Evolutionary conservation across 2,797 vertebrate species (phyloP).

Genomic region (Zenarchopterus dispar): DNA sequence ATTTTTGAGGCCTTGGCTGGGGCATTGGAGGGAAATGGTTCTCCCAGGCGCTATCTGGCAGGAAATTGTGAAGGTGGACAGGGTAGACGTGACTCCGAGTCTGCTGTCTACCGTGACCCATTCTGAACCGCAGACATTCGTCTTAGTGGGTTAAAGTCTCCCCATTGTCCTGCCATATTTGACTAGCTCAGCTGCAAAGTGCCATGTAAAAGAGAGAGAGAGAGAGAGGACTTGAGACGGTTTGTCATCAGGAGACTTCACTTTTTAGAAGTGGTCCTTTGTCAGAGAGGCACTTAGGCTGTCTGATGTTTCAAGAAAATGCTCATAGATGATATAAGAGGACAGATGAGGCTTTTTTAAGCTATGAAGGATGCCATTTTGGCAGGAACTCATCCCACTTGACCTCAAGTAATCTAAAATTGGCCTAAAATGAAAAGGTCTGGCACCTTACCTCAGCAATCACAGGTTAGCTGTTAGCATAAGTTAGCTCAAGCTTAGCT

Average conservation of each 20-base stretch:
- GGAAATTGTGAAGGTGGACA: slow-evolving; percentile 69
- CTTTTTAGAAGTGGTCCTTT: slow-evolving; percentile 17
- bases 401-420: no score
- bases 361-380: no score
- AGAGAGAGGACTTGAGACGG: background rate
- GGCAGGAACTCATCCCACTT: no score
- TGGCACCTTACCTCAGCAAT: no score
- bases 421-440: no score
- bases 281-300: slow-evolving; percentile 6
- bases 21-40: slow-evolving; percentile 64
- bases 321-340: no score
- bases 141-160: slow-evolving; percentile 38
- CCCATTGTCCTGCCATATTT: slow-evolving; percentile 37
- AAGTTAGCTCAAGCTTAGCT: no score
- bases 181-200: slow-evolving; percentile 9
- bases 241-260: slow-evolving; percentile 21
- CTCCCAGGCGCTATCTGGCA: slow-evolving; percentile 68
- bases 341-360: no score
- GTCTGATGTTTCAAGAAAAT: slow-evolving; percentile 4
- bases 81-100: slow-evolving; percentile 59
- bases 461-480: no score
- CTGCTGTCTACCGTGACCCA: slow-evolving; percentile 51
- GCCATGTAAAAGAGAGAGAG: background rate
- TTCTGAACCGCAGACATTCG: slow-evolving; percentile 60
- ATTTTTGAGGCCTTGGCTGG: slow-evolving; percentile 75